Evolutionary conservation across 2,113 vertebrate genomes (phyloP).

Genomic region (Hippotragus niger): DNA sequence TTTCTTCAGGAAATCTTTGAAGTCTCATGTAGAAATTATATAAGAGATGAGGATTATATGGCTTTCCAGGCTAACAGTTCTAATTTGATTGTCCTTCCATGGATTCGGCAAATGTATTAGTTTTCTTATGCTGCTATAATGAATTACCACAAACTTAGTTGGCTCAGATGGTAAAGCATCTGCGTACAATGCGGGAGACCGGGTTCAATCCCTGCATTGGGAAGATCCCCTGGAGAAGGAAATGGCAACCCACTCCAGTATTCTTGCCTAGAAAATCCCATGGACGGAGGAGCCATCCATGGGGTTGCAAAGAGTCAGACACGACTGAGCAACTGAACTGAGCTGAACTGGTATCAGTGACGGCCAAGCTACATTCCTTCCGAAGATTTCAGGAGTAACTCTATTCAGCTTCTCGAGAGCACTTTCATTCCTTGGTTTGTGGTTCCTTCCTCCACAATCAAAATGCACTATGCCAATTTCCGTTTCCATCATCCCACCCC

Average conservation of each 20-base stretch:
- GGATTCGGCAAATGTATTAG: not conserved
- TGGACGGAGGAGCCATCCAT: too few species aligned
- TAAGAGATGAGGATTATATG: not conserved
- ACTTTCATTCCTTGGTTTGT: not conserved
- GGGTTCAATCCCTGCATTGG: too few species aligned
- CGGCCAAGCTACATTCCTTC: not conserved
- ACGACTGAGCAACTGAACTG: not conserved
- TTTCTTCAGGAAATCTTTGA: not conserved
- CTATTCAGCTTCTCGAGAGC: not conserved
- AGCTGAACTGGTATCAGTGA: not conserved
- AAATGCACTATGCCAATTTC: too few species aligned
- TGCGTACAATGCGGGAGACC: too few species aligned
- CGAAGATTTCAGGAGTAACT: not conserved
- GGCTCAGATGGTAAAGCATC: too few species aligned
- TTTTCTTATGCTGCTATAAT: not conserved
- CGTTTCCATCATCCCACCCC: not conserved
- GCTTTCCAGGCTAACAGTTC: not conserved
- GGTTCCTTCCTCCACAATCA: not conserved
- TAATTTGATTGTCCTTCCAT: not conserved
- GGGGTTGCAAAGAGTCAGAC: not conserved
- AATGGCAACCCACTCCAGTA: too few species aligned
- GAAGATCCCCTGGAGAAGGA: too few species aligned
- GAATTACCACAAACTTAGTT: not conserved
- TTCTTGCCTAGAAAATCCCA: too few species aligned
- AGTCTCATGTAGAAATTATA: not conserved